A percentile compares a stretch with the other conserved stretches of the same genome.
Conservation (phyloP, 1,140 invertebrate genomes). For the Drosophila nannoptera region DNA sequence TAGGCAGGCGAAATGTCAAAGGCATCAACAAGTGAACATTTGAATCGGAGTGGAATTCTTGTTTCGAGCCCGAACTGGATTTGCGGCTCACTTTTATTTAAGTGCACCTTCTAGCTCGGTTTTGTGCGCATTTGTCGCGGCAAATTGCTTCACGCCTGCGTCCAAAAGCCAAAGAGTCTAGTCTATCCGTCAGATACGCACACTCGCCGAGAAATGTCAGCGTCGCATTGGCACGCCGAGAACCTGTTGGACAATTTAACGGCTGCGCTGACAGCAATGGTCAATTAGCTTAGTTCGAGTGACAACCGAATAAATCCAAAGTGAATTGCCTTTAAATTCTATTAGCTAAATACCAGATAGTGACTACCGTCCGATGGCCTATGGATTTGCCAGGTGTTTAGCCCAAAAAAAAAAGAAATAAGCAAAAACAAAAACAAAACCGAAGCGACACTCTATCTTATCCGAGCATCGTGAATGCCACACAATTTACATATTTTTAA, state of each 20-base stretch:
- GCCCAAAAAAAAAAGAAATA: background rate
- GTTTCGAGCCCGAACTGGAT: constrained; percentile 37
- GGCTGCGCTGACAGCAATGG: constrained; percentile 51
- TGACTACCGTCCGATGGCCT: background rate
- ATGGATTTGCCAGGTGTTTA: constrained; percentile 3
- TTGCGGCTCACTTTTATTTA: constrained; percentile 9
- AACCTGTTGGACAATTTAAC: constrained; percentile 51
- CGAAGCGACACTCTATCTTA: constrained; percentile 8
- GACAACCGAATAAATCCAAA: constrained; percentile 29
- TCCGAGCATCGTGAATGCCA: background rate
- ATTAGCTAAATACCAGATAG: constrained; percentile 6
- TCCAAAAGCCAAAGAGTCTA: constrained; percentile 12
- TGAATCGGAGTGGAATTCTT: constrained; percentile 37
- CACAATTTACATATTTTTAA: constrained; percentile 53
- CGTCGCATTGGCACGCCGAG: constrained; percentile 1
- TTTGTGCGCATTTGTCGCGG: constrained; percentile 32
- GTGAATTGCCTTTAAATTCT: constrained; percentile 26
- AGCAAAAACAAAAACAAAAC: background rate
- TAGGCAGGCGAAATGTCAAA: constrained; percentile 64
- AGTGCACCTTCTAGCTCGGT: constrained; percentile 41
- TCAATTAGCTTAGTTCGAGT: constrained; percentile 63
- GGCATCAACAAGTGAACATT: constrained; percentile 52
- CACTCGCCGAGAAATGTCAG: constrained; percentile 22
- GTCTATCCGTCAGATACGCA: constrained; percentile 12
- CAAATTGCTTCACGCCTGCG: constrained; percentile 25